Evolutionary conservation across 2,888 invertebrate genomes (phyloP).

Genomic region (Marasmarcha lunaedactyla): DNA sequence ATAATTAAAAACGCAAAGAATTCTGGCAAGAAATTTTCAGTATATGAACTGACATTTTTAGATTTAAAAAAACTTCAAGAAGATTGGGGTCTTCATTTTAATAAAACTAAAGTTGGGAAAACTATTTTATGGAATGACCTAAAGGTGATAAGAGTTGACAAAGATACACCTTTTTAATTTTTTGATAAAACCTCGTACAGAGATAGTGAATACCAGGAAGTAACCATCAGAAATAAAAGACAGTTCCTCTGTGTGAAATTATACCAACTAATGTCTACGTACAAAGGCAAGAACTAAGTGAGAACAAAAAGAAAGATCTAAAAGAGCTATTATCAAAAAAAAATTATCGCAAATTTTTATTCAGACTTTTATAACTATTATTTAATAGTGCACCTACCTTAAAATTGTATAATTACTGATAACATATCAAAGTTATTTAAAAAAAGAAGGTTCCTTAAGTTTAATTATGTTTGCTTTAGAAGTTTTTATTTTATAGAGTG

Average conservation of each 20-base stretch:
- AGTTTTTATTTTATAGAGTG: constrained; percentile 2
- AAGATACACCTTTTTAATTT: no score
- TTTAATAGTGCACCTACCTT: constrained; percentile 1
- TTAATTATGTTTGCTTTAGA: not conserved
- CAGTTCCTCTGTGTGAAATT: no score
- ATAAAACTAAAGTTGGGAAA: constrained; percentile 6
- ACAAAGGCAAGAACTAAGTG: no score
- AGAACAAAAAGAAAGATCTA: no score
- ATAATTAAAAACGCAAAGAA: constrained; percentile 12
- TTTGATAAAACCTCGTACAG: constrained; percentile 6
- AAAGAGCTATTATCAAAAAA: constrained; percentile 6
- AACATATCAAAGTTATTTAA: no score
- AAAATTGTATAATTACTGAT: no score
- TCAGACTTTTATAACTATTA: constrained; percentile 3
- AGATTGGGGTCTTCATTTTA: constrained; percentile 6
- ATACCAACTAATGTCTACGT: no score
- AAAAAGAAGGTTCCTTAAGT: no score
- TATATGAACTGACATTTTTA: constrained; percentile 4
- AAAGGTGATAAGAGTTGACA: not conserved
- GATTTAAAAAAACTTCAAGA: constrained; percentile 8
- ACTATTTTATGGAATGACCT: constrained; percentile 3
- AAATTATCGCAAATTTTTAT: constrained; percentile 5
- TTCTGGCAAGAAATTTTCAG: not conserved
- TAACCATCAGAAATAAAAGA: constrained; percentile 6
- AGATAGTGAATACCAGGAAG: constrained; percentile 7